Percentiles rank a stretch among this genome's conserved stretches.
Conservation (phyloP, 2,797 vertebrate species). For the Lutjanus campechanus region DNA sequence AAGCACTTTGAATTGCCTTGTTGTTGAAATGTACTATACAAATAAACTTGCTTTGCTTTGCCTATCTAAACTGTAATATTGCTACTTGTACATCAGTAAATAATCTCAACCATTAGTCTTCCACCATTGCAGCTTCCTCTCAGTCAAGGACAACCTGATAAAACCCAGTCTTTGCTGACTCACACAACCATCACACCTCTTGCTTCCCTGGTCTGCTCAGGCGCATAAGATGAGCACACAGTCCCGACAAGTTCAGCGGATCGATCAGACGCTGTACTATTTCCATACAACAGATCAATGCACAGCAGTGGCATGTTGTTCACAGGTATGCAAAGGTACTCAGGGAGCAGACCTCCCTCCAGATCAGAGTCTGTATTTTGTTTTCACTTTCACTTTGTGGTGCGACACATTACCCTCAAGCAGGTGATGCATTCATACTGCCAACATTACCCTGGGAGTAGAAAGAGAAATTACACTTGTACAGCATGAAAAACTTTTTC, state of each 20-base stretch:
- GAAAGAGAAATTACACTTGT: conserved; percentile 31
- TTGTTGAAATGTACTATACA: too few species aligned
- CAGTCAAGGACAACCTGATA: conserved; percentile 42
- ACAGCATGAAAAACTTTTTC: conserved; percentile 44
- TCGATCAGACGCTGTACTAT: conserved; percentile 69
- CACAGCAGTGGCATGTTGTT: conserved; percentile 38
- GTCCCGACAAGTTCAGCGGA: conserved; percentile 54
- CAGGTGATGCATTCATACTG: conserved; percentile 31
- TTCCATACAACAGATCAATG: conserved; percentile 70
- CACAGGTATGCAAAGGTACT: conserved; percentile 31
- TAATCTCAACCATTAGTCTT: neutral
- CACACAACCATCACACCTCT: conserved; percentile 28
- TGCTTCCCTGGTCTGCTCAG: conserved; percentile 44
- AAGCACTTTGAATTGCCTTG: too few species aligned
- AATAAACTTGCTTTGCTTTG: too few species aligned
- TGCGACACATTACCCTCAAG: conserved; percentile 9
- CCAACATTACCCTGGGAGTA: conserved; percentile 23
- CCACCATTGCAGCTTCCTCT: conserved; percentile 5
- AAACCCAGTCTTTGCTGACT: conserved; percentile 55
- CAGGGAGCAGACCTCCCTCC: conserved; percentile 4
- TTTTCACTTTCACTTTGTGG: conserved; percentile 9
- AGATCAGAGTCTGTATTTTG: conserved; percentile 8
- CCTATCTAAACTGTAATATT: neutral
- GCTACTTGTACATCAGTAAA: conserved; percentile 4
- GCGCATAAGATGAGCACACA: conserved; percentile 37